These are phyloP conservation scores for Oncorhynchus masou DNA, from an alignment of 2,113 vertebrate genomes.

Conservation along the genomic window DNA sequence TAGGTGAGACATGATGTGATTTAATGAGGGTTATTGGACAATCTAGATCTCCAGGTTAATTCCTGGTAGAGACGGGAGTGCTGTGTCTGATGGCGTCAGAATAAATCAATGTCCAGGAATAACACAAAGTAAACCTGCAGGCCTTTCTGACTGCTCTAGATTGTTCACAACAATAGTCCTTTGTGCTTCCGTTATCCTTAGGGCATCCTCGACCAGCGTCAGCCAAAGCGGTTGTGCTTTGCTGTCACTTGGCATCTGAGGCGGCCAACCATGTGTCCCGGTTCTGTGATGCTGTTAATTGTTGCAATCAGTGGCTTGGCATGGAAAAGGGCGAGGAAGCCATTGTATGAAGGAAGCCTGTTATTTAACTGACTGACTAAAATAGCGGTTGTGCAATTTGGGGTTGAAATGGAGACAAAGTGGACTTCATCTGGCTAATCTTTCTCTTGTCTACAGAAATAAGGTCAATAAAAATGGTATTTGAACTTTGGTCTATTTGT, in stretches of 20 bases:
- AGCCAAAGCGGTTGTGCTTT: neutral
- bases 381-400: no score
- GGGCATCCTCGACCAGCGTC: neutral
- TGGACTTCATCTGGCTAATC: no score
- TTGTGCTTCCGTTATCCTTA: neutral
- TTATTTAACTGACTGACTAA: neutral
- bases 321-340: neutral
- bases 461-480: no score
- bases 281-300: neutral
- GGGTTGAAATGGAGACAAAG: no score
- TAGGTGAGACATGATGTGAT: neutral
- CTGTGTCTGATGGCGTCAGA: neutral
- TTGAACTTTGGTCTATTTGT: no score
- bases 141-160: slow-evolving; percentile 4
- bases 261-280: neutral
- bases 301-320: neutral
- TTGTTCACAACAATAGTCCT: neutral
- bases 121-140: neutral
- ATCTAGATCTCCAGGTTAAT: neutral
- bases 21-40: neutral
- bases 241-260: neutral
- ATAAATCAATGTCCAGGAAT: neutral
- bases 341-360: neutral
- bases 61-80: neutral
- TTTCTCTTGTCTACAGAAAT: no score